Base-by-base conservation (phyloP, 2,888 invertebrate genomes). In the Celastrina argiolus region DNA sequence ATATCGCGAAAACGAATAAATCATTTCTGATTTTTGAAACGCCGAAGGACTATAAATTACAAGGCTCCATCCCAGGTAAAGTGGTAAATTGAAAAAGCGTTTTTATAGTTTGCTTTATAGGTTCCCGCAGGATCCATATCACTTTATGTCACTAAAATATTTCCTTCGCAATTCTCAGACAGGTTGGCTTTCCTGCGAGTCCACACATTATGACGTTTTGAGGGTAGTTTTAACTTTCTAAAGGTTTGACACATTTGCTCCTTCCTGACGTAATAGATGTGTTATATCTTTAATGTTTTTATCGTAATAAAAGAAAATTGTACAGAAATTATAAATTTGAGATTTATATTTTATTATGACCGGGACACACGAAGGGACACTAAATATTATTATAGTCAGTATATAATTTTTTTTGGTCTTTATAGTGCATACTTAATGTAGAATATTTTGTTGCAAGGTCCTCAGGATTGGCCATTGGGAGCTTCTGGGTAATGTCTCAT, bases 71-170 rank as follows among this genome's bases (percentile, higher is more conserved):
- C 71, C 71, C 68, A 74, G 71, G 72, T 69, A 74, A 75, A 76
- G 78, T 82, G 81, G 81, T 81, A 82, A 83, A 86, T 86, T 85
- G 85, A 84, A 85, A 82, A 81, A 77, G 76, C 75, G 71, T 77
- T 81, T 84, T 84, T 86, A 86, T 81, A 79, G 80, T 80, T 76
- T 76, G 79, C 36, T 82, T 85, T 84, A 85, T 77, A 81, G 81
- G 66, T 65, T 69, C 68, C 71, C 75, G 70, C 69, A 72, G 72
- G 72, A 76, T 76, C 78, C 75, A 74, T 75, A 76, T 70, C 74
- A 74, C 72, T 75, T 74, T 74, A 74, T 75, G 77, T 75, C 73
- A 74, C 71, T 73, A 70, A 72, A 72, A 70, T 73, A 75, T 74
- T 77, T 81, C 36, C 61, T 61, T 36, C 36, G 36, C 61, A 36